Percentiles rank a stretch among this genome's conserved stretches.
Evolutionary conservation across 2,113 vertebrate species (phyloP).

Genomic region (Sula dactylatra): DNA sequence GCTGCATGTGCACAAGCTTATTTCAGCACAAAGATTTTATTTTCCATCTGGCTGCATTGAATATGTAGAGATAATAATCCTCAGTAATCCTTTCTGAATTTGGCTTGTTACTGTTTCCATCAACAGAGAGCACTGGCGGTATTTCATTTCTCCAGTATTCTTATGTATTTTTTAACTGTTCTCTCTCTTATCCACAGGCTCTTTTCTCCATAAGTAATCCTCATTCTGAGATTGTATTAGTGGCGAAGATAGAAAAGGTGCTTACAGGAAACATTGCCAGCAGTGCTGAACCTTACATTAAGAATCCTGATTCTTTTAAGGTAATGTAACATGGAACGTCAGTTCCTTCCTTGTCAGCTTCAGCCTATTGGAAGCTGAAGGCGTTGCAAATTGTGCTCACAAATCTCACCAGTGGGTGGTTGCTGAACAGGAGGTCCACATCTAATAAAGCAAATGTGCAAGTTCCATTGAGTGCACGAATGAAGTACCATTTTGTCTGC

Average conservation of each 20-base stretch:
- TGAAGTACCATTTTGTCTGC: background rate
- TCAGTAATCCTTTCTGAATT: background rate
- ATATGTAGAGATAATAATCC: background rate
- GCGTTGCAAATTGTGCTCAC: background rate
- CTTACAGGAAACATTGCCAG: conserved; percentile 92
- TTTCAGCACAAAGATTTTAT: background rate
- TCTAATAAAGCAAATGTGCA: background rate
- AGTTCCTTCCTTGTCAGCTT: background rate
- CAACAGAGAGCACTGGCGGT: background rate
- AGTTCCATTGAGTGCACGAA: background rate
- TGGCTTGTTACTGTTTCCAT: background rate
- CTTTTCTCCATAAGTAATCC: conserved; percentile 94
- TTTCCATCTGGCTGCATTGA: background rate
- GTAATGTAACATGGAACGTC: conserved; percentile 64
- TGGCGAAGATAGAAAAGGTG: conserved; percentile 95
- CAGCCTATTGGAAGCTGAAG: background rate
- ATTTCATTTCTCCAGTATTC: background rate
- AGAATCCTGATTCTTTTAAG: conserved; percentile 95
- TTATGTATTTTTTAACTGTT: background rate
- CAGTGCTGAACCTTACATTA: conserved; percentile 92
- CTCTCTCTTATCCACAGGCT: conserved; percentile 76
- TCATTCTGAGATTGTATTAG: conserved; percentile 91
- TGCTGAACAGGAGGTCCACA: background rate
- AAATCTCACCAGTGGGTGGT: background rate
- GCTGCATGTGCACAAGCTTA: background rate